Evolutionary conservation across 2,888 invertebrate species (phyloP), one percentile per base, ranked within the genome.

Genomic region (Acleris sparsana): DNA sequence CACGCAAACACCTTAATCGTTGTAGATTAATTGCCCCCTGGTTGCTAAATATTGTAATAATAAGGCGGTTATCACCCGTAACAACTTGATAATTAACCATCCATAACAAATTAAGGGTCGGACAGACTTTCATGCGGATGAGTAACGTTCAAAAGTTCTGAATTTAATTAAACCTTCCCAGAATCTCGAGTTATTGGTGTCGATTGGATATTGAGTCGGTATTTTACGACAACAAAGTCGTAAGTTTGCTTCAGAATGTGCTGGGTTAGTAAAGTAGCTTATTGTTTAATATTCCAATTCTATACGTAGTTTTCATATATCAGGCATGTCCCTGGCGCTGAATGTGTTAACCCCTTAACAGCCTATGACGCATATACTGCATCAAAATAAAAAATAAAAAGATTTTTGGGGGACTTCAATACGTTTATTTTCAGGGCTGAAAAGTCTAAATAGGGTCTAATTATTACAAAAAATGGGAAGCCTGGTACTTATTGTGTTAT

Each of bases 151-250:
- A 39, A 18, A 67, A 62, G 62, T 67, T 67, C 58, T 44, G 43
- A 67, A 67, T 62, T 62, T 58, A 62, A 67, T 65, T 67, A 67
- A 62, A 58, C 43, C 18, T 46, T 49, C 55, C 43, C 44, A 44
- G 53, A 49, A 48, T 62, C 57, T 55, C 48, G 25, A 58, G 62
- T 53, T 55, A 58, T 55, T 59, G 58, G 59, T 67, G 67, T 67
- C 67, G 55, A 39, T 43, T 57, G 11, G 46, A 53, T 53, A 63
- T 53, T 63, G 46, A 33, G 33, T 58, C 22, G 46, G 39, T 53
- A 63, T 64, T 64, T 64, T 49, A 53, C 17, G 33, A n/a, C 18
- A 48, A 53, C 16, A 48, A 49, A 55, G 33, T 62, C 9, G 9
- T 33, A 9, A 33, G 33, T 9, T 33, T 16, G 6, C 6, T 57